These are phyloP conservation scores for Copidosoma floridanum DNA, from an alignment of 1,140 invertebrate species.

Conservation along the genomic window DNA sequence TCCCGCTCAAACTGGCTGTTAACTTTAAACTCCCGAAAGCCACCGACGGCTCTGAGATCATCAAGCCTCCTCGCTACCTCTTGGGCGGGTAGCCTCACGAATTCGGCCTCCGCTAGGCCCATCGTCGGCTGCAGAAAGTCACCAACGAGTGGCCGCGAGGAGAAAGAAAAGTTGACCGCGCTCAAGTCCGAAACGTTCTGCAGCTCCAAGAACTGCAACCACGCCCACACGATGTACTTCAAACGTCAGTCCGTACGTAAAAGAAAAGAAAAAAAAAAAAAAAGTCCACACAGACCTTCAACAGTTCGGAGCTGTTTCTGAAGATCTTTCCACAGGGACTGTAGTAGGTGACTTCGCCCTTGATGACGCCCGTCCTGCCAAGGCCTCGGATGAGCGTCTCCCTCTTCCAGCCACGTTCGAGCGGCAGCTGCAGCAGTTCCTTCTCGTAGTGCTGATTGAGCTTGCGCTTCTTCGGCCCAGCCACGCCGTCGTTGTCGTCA, in stretches of 20 bases:
- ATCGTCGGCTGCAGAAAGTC: slow-evolving; percentile 76
- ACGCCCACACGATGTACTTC: background rate
- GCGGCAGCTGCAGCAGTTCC: slow-evolving; percentile 69
- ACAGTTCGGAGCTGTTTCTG: slow-evolving; percentile 71
- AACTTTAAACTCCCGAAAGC: slow-evolving; percentile 45
- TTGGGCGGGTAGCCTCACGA: slow-evolving; percentile 53
- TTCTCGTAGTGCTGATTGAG: slow-evolving; percentile 60
- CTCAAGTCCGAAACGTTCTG: slow-evolving; percentile 73
- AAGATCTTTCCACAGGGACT: slow-evolving; percentile 81
- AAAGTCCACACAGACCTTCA: no score
- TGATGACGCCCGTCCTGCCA: slow-evolving; percentile 75
- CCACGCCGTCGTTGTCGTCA: slow-evolving; percentile 53
- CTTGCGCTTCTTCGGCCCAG: slow-evolving; percentile 53
- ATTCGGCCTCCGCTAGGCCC: slow-evolving; percentile 53
- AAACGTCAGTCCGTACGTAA: background rate
- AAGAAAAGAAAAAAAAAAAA: no score
- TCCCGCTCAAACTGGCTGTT: slow-evolving; percentile 59
- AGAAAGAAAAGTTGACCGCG: slow-evolving; percentile 89
- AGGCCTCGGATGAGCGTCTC: slow-evolving; percentile 85
- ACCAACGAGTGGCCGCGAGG: slow-evolving; percentile 81
- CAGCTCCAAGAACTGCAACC: slow-evolving; percentile 71
- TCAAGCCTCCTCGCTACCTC: slow-evolving; percentile 60
- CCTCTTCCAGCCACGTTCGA: slow-evolving; percentile 84
- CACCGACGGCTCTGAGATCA: slow-evolving; percentile 57
- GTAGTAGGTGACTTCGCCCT: slow-evolving; percentile 85